These are phyloP conservation scores for Tiliacea aurago DNA, from an alignment of 2,888 invertebrate species.

Conservation along the genomic window DNA sequence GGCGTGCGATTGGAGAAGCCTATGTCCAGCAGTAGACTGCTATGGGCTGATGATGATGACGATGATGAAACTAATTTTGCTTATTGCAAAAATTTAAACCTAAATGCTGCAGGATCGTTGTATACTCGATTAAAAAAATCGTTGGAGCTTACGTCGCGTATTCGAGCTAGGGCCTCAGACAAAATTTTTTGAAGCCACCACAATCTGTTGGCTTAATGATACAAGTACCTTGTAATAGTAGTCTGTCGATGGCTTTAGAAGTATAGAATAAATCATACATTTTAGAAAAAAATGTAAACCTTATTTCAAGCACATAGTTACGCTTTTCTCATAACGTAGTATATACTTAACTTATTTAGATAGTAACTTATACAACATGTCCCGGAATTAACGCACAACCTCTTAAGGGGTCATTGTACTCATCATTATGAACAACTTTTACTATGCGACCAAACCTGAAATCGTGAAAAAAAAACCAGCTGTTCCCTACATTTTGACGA, in stretches of 20 bases:
- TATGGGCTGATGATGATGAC: no score
- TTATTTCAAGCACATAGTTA: not conserved
- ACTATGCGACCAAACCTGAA: no score
- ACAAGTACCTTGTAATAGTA: conserved; percentile 8
- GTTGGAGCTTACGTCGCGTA: not conserved
- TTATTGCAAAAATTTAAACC: not conserved
- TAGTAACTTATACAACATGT: no score
- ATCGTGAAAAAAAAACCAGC: no score
- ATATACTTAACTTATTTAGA: no score
- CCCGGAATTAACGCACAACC: no score
- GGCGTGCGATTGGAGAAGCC: no score
- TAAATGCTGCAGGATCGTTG: not conserved
- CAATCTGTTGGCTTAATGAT: conserved; percentile 43
- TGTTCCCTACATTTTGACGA: no score
- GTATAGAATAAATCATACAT: not conserved
- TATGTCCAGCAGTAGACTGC: no score
- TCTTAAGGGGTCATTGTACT: no score
- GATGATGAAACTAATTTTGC: not conserved
- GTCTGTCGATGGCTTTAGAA: not conserved
- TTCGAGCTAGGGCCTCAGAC: not conserved
- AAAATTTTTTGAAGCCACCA: conserved; percentile 41
- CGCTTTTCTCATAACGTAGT: no score
- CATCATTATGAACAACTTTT: no score
- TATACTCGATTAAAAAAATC: not conserved
- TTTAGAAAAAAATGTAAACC: not conserved